Base-by-base conservation (phyloP, 2,113 vertebrate species). In the Barnardius zonarius region DNA sequence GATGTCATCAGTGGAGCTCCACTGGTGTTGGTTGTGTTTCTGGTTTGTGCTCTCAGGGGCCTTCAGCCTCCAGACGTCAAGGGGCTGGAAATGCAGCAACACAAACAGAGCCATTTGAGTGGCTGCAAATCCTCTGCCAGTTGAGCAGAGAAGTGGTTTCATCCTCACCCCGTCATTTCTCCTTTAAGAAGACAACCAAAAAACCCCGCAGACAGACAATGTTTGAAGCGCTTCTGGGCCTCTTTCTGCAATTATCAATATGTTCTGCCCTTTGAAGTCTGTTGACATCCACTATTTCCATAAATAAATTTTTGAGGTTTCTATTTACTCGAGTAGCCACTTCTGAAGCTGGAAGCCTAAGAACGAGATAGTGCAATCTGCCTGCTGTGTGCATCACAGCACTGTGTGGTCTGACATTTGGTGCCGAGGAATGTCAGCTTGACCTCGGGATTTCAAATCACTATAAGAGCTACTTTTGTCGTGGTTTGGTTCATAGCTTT, bases 401-500 rank as follows among this genome's bases (percentile, higher is more conserved):
- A 1, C 90, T 96, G 76, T 97, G 96, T 97, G 97, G 96, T 96
- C 96, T 97, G 86, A 96, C 97, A 94, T 91, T 95, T 95, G 95
- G 82, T 75, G 90, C 81, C 6, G 3, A 91, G 95, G 95, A 96
- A 92, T 96, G 96, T 95, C 83, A 52, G 91, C 84, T 81, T 92
- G 94, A 95, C 95, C 92, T 94, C 95, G 1, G 64, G 62, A 89
- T 97, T 95, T 95, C 89, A 95, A 84, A 74, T 81, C 89, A 48
- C 90, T 87, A 44, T 74, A 88, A 97, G 80, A 86, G 74, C 61
- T 91, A 62, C 92, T 96, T 98, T 98, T 97, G 97, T 97, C 91
- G 87, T 83, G 92, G 70, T 95, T 96, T 98, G 57, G 92, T 97
- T 97, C 95, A 64, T 95, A 93, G 93, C 93, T 96, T 93, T 81